These are phyloP conservation scores for Synodontis membranacea DNA, from an alignment of 2,113 vertebrate genomes.

Conservation along the genomic window DNA sequence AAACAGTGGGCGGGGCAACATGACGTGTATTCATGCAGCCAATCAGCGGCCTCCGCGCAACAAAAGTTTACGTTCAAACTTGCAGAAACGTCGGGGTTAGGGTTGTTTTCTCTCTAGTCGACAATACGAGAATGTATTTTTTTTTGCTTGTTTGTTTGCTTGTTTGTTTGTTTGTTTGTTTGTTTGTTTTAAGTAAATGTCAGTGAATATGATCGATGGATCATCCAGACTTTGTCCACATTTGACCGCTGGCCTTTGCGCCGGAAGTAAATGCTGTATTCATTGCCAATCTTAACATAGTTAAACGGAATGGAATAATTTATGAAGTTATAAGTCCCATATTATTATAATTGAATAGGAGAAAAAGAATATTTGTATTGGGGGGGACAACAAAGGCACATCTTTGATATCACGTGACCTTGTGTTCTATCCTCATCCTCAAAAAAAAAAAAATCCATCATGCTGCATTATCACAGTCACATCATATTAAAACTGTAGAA, in stretches of 20 bases:
- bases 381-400: not conserved
- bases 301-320: not conserved
- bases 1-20: not conserved
- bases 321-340: not conserved
- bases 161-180: no score
- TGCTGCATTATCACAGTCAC: not conserved
- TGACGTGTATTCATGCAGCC: not conserved
- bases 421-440: not conserved
- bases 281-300: not conserved
- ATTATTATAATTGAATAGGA: not conserved
- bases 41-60: not conserved
- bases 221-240: not conserved
- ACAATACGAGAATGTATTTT: not conserved
- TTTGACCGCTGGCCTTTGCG: not conserved
- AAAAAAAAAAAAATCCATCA: no score
- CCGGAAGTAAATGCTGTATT: not conserved
- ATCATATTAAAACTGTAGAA: no score
- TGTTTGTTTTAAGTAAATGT: no score
- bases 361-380: no score
- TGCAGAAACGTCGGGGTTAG: not conserved
- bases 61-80: not conserved
- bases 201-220: not conserved
- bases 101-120: not conserved
- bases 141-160: no score
- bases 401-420: not conserved